These are phyloP conservation scores for Coenonympha glycerion DNA, from an alignment of 2,888 invertebrate species.

Conservation along the genomic window DNA sequence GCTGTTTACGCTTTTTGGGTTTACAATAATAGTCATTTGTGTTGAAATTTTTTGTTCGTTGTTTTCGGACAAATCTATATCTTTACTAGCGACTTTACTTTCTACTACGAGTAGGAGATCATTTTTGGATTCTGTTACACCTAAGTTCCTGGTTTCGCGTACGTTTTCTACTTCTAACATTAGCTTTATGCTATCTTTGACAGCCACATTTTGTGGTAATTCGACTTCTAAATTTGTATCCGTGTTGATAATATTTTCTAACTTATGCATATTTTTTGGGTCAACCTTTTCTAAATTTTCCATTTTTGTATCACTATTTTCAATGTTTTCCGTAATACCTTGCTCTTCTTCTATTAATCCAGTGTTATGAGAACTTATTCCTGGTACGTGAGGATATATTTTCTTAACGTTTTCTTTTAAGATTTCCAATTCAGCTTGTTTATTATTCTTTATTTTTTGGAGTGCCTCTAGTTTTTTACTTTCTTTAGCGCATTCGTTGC, in stretches of 20 bases:
- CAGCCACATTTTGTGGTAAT: conserved; percentile 16
- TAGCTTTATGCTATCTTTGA: conserved; percentile 34
- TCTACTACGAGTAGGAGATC: conserved; percentile 43
- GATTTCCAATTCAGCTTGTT: conserved; percentile 41
- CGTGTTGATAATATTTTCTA: no score
- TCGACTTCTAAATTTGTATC: conserved; percentile 9
- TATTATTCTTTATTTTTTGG: conserved; percentile 12
- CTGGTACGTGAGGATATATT: conserved; percentile 37
- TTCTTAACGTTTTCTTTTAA: conserved; percentile 43
- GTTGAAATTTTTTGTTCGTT: conserved; percentile 29
- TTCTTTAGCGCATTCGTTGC: conserved; percentile 1
- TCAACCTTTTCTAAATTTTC: no score
- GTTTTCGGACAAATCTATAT: conserved; percentile 10
- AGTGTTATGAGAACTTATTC: conserved; percentile 22
- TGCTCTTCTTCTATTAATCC: no score
- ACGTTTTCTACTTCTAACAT: conserved; percentile 46
- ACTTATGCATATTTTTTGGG: no score
- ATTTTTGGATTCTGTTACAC: conserved; percentile 30
- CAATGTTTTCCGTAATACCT: background rate
- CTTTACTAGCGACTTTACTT: conserved; percentile 38
- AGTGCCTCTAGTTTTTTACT: background rate
- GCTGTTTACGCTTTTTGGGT: conserved; percentile 36
- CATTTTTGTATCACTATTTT: background rate
- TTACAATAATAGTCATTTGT: conserved; percentile 48
- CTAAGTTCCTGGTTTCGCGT: conserved; percentile 35